phyloP scores from a whole-genome alignment of 2,797 vertebrate species.

The Cossypha polioptera region DNA sequence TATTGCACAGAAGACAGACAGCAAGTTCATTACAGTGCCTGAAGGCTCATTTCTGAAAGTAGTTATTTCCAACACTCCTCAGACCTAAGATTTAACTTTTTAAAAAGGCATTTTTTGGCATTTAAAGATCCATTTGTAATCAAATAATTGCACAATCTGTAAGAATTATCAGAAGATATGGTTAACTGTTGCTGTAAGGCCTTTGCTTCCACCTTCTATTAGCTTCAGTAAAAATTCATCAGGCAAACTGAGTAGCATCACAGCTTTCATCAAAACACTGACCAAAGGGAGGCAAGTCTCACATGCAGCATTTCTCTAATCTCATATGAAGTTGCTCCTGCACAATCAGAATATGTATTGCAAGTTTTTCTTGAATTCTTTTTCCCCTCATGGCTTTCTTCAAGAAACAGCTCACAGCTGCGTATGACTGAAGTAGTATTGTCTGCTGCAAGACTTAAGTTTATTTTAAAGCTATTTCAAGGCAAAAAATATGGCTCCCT shows the following conservation, averaged over 20 bases:
- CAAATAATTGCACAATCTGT: slow-evolving; percentile 59
- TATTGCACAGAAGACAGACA: slow-evolving; percentile 77
- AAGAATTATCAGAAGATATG: slow-evolving; percentile 42
- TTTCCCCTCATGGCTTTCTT: background rate
- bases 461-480: slow-evolving; percentile 10
- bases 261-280: slow-evolving; percentile 34
- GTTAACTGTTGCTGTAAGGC: slow-evolving; percentile 61
- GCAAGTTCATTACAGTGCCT: slow-evolving; percentile 64
- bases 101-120: slow-evolving; percentile 72
- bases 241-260: slow-evolving; percentile 53
- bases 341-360: background rate
- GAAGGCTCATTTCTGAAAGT: slow-evolving; percentile 60
- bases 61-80: slow-evolving; percentile 46
- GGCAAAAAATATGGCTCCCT: background rate
- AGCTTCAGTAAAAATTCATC: slow-evolving; percentile 27
- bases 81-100: slow-evolving; percentile 49
- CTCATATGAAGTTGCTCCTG: background rate
- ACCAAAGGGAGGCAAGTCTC: background rate
- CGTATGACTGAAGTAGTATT: background rate
- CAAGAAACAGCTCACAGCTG: background rate
- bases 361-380: background rate
- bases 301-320: background rate
- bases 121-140: slow-evolving; percentile 64
- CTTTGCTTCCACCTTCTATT: slow-evolving; percentile 29
- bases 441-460: background rate